Percentiles rank a stretch among this genome's conserved stretches.
Evolutionary conservation across 2,888 invertebrate species (phyloP).

Genomic region (Eupithecia exiguata): DNA sequence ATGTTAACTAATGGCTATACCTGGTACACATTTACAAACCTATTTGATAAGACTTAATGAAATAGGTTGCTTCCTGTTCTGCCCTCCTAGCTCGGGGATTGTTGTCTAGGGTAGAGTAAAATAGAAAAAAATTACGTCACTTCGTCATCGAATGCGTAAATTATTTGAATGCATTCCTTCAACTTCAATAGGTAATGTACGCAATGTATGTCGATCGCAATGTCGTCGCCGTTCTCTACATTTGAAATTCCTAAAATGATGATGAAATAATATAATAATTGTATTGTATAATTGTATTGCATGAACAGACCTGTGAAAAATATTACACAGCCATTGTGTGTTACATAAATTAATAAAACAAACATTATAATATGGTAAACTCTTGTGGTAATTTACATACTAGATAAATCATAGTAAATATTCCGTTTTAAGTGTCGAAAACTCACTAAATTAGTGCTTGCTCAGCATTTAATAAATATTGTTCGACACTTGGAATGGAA

Average conservation of each 20-base stretch:
- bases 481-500: too few species aligned
- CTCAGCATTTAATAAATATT: too few species aligned
- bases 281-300: not conserved
- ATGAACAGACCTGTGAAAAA: not conserved
- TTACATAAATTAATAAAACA: not conserved
- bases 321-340: not conserved
- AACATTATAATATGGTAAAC: not conserved
- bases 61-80: not conserved
- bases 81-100: too few species aligned
- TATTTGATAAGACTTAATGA: not conserved
- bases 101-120: too few species aligned
- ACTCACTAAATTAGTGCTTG: too few species aligned
- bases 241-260: not conserved
- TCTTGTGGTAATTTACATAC: not conserved
- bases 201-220: too few species aligned
- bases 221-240: too few species aligned
- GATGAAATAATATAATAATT: not conserved
- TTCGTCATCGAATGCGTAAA: too few species aligned
- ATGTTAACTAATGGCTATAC: not conserved
- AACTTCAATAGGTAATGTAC: too few species aligned
- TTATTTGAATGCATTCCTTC: too few species aligned
- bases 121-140: too few species aligned
- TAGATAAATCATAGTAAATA: not conserved
- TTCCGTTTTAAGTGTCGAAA: too few species aligned
- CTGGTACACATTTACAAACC: not conserved